These are phyloP conservation scores for Cylas formicarius DNA, from an alignment of 1,140 invertebrate species.

Conservation along the genomic window DNA sequence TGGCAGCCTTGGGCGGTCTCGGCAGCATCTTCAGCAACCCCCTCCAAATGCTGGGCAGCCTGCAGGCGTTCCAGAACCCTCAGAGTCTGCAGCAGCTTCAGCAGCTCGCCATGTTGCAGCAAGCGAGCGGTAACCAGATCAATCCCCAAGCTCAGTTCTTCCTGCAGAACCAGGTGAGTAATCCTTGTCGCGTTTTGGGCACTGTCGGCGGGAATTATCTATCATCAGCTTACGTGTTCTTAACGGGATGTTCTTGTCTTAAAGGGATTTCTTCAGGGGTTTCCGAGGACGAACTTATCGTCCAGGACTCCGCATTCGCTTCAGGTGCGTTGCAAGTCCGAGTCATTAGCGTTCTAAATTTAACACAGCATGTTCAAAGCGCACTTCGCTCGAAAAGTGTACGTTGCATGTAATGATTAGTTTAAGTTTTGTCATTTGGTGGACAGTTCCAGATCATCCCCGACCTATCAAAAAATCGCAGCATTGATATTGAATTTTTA, in stretches of 20 bases:
- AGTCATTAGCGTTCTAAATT: no score
- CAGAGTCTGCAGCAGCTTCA: constrained; percentile 48
- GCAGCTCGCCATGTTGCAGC: constrained; percentile 65
- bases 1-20: constrained; percentile 51
- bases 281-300: constrained; percentile 36
- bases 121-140: constrained; percentile 45
- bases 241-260: constrained; percentile 17
- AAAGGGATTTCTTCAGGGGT: constrained; percentile 42
- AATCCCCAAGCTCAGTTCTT: constrained; percentile 66
- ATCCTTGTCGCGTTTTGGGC: no score
- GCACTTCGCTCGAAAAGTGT: no score
- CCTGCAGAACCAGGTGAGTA: constrained; percentile 68
- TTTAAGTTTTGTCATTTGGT: no score
- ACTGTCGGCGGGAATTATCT: no score
- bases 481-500: no score
- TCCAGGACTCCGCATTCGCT: constrained; percentile 39
- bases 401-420: no score
- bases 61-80: constrained; percentile 48
- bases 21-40: constrained; percentile 52
- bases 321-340: constrained; percentile 41
- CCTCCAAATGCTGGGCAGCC: constrained; percentile 55
- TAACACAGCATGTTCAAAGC: no score
- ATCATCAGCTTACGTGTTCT: no score
- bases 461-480: no score
- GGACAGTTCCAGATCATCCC: no score